phyloP scores from a whole-genome alignment of 2,888 invertebrate genomes.

The Augiades crinisus region DNA sequence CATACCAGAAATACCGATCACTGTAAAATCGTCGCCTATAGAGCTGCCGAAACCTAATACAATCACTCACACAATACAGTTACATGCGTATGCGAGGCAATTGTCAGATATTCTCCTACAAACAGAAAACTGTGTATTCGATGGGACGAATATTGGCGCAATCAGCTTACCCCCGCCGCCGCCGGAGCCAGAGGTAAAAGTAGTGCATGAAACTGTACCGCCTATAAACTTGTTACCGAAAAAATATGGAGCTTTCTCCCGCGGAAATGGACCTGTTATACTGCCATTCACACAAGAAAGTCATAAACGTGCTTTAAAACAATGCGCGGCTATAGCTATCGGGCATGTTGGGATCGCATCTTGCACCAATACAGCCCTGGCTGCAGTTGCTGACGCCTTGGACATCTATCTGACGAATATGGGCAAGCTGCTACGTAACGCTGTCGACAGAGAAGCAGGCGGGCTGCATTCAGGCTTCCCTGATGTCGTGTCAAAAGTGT shows the following conservation, averaged over 20 bases:
- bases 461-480: constrained; percentile 66
- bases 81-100: constrained; percentile 63
- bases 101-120: constrained; percentile 60
- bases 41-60: constrained; percentile 69
- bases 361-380: constrained; percentile 64
- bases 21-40: constrained; percentile 69
- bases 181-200: constrained; percentile 53
- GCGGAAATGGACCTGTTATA: constrained; percentile 64
- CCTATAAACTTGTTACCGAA: constrained; percentile 69
- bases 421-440: constrained; percentile 65
- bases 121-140: constrained; percentile 58
- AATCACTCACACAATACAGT: constrained; percentile 70
- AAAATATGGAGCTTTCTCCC: constrained; percentile 68
- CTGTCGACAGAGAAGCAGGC: constrained; percentile 67
- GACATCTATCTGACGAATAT: constrained; percentile 68
- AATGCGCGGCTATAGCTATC: constrained; percentile 70
- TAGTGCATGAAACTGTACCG: constrained; percentile 55
- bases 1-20: constrained; percentile 72
- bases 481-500: constrained; percentile 72
- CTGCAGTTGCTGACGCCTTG: constrained; percentile 61
- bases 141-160: constrained; percentile 56
- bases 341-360: constrained; percentile 64
- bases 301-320: constrained; percentile 64
- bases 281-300: constrained; percentile 72
- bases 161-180: constrained; percentile 59